Conservation (phyloP, 2,797 vertebrate species). For the Enteromius viviparus region DNA sequence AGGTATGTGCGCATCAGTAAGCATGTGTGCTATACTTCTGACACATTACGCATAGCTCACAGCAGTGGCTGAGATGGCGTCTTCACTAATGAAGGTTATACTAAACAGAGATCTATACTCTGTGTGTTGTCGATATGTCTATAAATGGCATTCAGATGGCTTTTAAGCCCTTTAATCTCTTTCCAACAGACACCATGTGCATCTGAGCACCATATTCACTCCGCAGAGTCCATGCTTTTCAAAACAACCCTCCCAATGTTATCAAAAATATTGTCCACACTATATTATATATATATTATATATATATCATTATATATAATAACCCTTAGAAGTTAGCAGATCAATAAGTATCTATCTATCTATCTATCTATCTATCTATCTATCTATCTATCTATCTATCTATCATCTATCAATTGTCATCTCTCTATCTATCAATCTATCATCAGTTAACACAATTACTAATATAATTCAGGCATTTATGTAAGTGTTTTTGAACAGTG, state of each 20-base stretch:
- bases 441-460: not conserved
- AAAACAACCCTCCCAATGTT: constrained; percentile 63
- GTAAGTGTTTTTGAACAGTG: not conserved
- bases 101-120: constrained; percentile 64
- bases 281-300: not conserved
- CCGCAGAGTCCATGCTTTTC: constrained; percentile 62
- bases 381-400: not conserved
- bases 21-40: constrained; percentile 38
- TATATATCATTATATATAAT: not conserved
- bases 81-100: constrained; percentile 52
- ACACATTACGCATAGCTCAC: constrained; percentile 21
- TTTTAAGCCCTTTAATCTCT: constrained; percentile 75
- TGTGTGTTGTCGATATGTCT: constrained; percentile 71
- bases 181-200: constrained; percentile 70
- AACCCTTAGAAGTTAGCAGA: constrained; percentile 21
- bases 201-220: constrained; percentile 63
- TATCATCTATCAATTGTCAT: not conserved
- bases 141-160: constrained; percentile 76
- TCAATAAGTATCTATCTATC: constrained; percentile 37
- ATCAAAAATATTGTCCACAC: constrained; percentile 42
- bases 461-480: not conserved
- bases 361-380: not conserved
- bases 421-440: not conserved
- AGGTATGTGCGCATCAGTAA: not conserved
- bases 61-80: constrained; percentile 19